phyloP scores from a whole-genome alignment of 2,888 invertebrate species.

The Cheilosia scutellata region DNA sequence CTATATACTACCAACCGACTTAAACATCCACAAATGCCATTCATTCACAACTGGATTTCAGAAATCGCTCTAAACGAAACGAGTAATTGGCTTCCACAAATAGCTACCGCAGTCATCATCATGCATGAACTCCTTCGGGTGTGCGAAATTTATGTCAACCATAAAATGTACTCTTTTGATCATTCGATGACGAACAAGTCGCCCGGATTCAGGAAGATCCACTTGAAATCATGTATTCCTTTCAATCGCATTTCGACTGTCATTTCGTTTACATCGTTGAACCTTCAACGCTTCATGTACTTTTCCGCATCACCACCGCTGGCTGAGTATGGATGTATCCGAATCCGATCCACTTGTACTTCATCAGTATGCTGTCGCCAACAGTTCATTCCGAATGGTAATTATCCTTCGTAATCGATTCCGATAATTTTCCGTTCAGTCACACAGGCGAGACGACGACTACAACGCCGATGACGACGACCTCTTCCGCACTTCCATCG shows the following conservation, averaged over 20 bases:
- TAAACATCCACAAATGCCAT: background rate
- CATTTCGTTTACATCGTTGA: conserved; percentile 54
- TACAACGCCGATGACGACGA: background rate
- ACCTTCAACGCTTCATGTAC: conserved; percentile 34
- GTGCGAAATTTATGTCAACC: conserved; percentile 27
- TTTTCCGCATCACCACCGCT: conserved; percentile 55
- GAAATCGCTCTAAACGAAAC: conserved; percentile 6
- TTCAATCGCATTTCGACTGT: conserved; percentile 58
- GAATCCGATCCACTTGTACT: conserved; percentile 12
- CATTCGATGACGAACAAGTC: background rate
- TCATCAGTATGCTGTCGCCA: conserved; percentile 68
- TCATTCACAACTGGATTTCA: background rate
- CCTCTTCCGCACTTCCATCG: background rate
- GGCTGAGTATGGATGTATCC: background rate
- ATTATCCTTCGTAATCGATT: conserved; percentile 70
- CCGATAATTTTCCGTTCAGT: conserved; percentile 72
- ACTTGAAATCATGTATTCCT: conserved; percentile 54
- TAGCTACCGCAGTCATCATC: conserved; percentile 12
- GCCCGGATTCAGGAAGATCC: conserved; percentile 2
- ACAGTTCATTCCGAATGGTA: conserved; percentile 70
- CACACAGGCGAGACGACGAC: conserved; percentile 26
- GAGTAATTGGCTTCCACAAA: conserved; percentile 52
- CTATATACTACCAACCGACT: no score
- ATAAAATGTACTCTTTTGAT: background rate
- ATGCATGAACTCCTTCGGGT: conserved; percentile 50